Conservation (phyloP, 2,888 invertebrate species). For the Dolichopus griseipennis region DNA sequence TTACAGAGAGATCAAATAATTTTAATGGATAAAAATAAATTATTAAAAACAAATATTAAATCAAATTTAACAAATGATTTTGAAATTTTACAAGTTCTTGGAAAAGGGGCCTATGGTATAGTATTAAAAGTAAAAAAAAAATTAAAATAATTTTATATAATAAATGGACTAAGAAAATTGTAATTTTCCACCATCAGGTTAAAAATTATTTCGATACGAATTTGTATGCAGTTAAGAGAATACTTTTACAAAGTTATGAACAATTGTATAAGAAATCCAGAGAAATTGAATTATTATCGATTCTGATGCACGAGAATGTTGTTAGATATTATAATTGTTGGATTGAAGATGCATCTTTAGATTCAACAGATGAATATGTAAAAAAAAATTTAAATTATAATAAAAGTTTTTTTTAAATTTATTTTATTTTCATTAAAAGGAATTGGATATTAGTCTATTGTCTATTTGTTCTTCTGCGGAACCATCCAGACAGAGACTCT, state of each 20-base stretch:
- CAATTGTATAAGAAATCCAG: constrained; percentile 84
- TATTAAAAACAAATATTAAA: too few relatives aligned
- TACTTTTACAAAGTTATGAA: constrained; percentile 71
- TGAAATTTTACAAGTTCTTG: constrained; percentile 34
- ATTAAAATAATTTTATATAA: background rate
- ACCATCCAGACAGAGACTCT: too few relatives aligned
- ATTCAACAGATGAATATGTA: constrained; percentile 45
- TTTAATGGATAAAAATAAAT: constrained; percentile 44
- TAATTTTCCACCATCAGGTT: constrained; percentile 51
- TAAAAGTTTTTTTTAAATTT: background rate
- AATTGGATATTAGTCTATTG: too few relatives aligned
- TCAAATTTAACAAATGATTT: constrained; percentile 58
- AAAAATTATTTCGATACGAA: constrained; percentile 88
- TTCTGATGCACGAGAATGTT: constrained; percentile 94
- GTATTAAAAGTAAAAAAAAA: constrained; percentile 77
- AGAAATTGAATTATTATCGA: constrained; percentile 88
- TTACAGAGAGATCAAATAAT: constrained; percentile 63
- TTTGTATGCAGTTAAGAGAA: constrained; percentile 90
- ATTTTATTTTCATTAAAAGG: too few relatives aligned
- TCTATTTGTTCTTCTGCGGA: too few relatives aligned
- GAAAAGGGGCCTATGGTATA: constrained; percentile 93
- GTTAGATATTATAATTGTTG: constrained; percentile 95
- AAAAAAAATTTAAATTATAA: constrained; percentile 16
- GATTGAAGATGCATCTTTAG: constrained; percentile 64
- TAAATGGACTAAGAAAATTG: too few relatives aligned